These are phyloP conservation scores for Carapus acus DNA, from an alignment of 2,797 vertebrate species.

Conservation along the genomic window DNA sequence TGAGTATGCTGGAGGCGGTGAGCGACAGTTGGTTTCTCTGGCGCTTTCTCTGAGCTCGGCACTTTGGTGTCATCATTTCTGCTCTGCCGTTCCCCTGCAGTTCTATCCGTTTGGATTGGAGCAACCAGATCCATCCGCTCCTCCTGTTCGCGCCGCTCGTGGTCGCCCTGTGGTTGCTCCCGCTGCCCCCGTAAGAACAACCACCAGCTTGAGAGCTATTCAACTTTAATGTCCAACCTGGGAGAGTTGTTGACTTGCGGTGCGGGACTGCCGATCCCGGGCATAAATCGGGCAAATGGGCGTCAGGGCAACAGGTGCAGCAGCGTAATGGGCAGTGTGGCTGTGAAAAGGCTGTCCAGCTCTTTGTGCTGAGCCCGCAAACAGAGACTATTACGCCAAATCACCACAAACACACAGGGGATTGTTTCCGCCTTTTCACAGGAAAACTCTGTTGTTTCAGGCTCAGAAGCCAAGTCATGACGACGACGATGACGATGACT, in stretches of 20 bases:
- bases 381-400: too few relatives aligned
- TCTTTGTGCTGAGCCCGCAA: slow-evolving; percentile 33
- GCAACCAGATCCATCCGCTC: background rate
- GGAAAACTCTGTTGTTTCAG: slow-evolving; percentile 52
- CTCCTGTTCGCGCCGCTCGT: slow-evolving; percentile 15
- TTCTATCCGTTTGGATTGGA: slow-evolving; percentile 50
- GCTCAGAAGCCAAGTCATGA: slow-evolving; percentile 30
- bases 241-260: background rate
- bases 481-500: slow-evolving; percentile 62
- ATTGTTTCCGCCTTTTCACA: slow-evolving; percentile 26
- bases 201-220: background rate
- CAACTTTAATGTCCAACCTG: background rate
- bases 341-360: slow-evolving; percentile 1
- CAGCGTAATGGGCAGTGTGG: background rate
- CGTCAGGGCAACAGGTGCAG: too few relatives aligned
- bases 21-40: slow-evolving; percentile 11
- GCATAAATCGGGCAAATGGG: too few relatives aligned
- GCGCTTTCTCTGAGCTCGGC: background rate
- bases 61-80: background rate
- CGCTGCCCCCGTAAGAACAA: slow-evolving; percentile 30
- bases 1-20: slow-evolving; percentile 46
- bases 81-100: slow-evolving; percentile 32
- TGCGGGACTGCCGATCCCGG: too few relatives aligned
- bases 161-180: background rate
- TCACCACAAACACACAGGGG: slow-evolving; percentile 12